phyloP scores from a whole-genome alignment of 2,113 vertebrate genomes.

The Melospiza georgiana region DNA sequence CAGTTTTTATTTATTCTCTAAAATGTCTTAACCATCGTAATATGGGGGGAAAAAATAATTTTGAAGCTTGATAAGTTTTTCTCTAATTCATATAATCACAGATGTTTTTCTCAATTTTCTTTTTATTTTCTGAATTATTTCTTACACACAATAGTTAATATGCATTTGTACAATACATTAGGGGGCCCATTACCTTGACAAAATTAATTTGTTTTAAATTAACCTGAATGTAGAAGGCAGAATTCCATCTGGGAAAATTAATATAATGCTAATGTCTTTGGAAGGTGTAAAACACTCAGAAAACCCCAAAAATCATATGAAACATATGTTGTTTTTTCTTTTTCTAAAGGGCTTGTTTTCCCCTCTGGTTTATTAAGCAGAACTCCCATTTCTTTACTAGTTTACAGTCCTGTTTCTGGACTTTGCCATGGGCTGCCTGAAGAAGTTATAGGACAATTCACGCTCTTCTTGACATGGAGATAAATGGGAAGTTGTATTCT shows the following conservation, averaged over 20 bases:
- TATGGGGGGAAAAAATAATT: background rate
- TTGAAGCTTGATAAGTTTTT: background rate
- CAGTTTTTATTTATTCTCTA: background rate
- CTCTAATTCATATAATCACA: background rate
- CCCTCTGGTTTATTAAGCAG: background rate
- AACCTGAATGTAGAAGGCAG: background rate
- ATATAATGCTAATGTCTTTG: background rate
- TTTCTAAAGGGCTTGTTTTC: background rate
- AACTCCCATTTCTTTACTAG: background rate
- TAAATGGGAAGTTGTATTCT: background rate
- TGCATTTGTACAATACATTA: background rate
- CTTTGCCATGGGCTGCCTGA: background rate
- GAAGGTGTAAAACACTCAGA: background rate
- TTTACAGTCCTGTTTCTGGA: background rate
- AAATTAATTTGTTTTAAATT: constrained; percentile 22
- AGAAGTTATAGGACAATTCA: background rate
- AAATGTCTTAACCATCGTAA: background rate
- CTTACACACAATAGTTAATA: background rate
- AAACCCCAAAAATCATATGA: background rate
- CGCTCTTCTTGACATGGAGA: background rate
- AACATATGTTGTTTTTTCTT: background rate
- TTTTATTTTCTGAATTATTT: constrained; percentile 21
- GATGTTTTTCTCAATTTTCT: background rate
- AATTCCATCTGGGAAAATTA: background rate
- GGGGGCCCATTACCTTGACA: background rate